Conservation (phyloP, 1,140 invertebrate species). For the Liolophura sinensis region DNA sequence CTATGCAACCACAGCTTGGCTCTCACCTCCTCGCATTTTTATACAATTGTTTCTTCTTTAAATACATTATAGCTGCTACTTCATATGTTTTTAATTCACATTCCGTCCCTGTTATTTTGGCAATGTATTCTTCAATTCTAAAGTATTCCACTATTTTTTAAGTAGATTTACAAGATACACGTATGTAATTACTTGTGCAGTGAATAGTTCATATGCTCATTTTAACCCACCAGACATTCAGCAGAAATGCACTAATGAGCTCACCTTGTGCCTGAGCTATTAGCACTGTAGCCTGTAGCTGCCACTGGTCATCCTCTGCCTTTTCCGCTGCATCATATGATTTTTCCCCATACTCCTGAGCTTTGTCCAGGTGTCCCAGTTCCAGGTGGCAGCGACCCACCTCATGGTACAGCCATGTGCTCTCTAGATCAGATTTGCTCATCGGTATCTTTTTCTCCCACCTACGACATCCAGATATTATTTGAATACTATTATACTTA, state of each 20-base stretch:
- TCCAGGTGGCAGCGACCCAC: constrained; percentile 57
- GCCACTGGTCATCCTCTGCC: constrained; percentile 51
- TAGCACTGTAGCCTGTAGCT: constrained; percentile 53
- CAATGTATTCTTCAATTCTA: too few relatives aligned
- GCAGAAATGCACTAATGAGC: background rate
- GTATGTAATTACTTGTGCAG: too few relatives aligned
- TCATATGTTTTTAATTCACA: too few relatives aligned
- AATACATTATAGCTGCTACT: too few relatives aligned
- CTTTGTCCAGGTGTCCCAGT: constrained; percentile 34
- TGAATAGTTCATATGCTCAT: too few relatives aligned
- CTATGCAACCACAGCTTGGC: too few relatives aligned
- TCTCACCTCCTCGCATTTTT: too few relatives aligned
- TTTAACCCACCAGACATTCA: too few relatives aligned
- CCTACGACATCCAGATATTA: constrained; percentile 16
- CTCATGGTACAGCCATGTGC: constrained; percentile 57
- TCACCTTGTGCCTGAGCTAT: constrained; percentile 51
- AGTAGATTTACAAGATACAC: too few relatives aligned
- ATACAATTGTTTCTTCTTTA: too few relatives aligned
- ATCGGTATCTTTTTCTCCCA: constrained; percentile 51
- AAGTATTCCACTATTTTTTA: too few relatives aligned
- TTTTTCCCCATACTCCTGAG: constrained; percentile 48
- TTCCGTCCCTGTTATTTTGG: too few relatives aligned
- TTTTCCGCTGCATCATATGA: constrained; percentile 45
- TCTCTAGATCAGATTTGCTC: constrained; percentile 45
- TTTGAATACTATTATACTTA: background rate